Evolutionary conservation across 2,797 vertebrate species (phyloP).

Genomic region (Jordanella pulchra): DNA sequence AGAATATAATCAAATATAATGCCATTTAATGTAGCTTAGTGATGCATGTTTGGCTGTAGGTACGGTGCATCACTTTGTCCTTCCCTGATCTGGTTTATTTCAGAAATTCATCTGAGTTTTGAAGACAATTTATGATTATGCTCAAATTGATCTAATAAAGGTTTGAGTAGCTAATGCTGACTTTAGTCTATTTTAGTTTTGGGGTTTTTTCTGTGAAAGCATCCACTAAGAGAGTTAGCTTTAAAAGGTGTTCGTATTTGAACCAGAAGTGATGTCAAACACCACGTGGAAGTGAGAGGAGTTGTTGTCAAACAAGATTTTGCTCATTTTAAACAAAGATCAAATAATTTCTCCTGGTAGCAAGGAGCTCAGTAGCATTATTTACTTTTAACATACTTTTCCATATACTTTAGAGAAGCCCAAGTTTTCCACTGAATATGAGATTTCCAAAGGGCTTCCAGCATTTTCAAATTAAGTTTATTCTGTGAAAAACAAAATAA

Average conservation of each 20-base stretch:
- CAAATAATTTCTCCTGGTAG: neutral
- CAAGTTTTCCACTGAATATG: neutral
- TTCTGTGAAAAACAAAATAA: neutral
- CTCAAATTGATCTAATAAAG: neutral
- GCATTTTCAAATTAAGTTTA: neutral
- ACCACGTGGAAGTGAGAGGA: neutral
- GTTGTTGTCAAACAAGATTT: neutral
- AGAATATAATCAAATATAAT: conserved; percentile 49
- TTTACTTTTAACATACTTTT: neutral
- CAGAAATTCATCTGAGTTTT: neutral
- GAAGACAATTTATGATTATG: neutral
- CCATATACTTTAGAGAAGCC: neutral
- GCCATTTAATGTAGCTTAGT: conserved; percentile 34
- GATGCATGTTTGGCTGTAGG: conserved; percentile 20
- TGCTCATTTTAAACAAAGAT: neutral
- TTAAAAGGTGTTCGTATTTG: too few relatives aligned
- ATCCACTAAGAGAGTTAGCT: neutral
- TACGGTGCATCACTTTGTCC: conserved; percentile 8
- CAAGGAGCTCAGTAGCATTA: neutral
- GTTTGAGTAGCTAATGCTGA: neutral
- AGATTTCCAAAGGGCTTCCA: neutral
- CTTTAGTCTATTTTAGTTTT: neutral
- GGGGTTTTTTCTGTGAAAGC: neutral
- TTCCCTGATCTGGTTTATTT: neutral
- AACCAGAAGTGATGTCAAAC: neutral